phyloP scores from a whole-genome alignment of 2,797 vertebrate genomes.

The Octomys mimax region DNA sequence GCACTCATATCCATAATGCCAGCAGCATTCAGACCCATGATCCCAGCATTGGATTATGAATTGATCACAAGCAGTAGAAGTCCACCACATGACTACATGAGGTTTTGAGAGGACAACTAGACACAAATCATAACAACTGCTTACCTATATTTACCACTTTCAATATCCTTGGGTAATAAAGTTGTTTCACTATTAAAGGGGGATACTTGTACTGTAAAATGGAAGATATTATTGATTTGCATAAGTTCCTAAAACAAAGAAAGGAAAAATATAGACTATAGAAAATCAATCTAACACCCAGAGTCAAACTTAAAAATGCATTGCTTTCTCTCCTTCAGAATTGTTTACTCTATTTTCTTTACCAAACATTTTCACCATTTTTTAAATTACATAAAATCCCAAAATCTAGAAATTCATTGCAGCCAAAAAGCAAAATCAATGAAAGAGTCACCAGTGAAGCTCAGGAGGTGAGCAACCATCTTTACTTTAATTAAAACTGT shows the following conservation, averaged over 20 bases:
- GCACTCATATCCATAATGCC: no score
- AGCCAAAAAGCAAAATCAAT: background rate
- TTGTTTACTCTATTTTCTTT: background rate
- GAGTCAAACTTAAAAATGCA: background rate
- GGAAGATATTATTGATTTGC: background rate
- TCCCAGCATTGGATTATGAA: no score
- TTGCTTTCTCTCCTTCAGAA: background rate
- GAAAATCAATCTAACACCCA: background rate
- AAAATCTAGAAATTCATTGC: constrained; percentile 53
- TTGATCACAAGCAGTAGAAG: no score
- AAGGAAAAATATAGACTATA: background rate
- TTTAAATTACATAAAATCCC: background rate
- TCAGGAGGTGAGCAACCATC: background rate
- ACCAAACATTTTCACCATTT: constrained; percentile 28
- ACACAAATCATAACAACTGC: no score
- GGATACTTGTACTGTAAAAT: background rate
- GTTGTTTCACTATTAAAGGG: constrained; percentile 1
- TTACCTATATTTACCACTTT: constrained; percentile 23
- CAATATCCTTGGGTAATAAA: background rate
- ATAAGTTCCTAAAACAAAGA: constrained; percentile 19
- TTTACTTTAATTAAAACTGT: constrained; percentile 34
- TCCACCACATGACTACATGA: no score
- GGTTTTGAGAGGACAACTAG: no score
- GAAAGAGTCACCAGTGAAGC: background rate
- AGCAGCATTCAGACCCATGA: no score